Conservation (phyloP, 2,888 invertebrate species). For the Apamea crenata region DNA sequence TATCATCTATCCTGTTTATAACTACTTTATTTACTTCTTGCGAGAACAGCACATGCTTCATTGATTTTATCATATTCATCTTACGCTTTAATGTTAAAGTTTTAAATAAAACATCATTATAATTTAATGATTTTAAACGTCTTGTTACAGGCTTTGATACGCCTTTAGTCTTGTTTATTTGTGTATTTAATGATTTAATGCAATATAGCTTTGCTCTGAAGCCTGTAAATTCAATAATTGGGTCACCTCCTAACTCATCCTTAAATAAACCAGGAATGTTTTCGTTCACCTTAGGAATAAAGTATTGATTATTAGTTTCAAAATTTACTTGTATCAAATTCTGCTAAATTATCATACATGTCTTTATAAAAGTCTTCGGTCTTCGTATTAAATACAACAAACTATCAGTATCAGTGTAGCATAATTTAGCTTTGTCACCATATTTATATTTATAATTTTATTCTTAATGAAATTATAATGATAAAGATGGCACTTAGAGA, state of each 20-base stretch:
- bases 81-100: not conserved
- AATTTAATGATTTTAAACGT: not conserved
- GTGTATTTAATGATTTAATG: not conserved
- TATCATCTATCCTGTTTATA: not conserved
- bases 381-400: not conserved
- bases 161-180: not conserved
- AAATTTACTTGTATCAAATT: too few relatives aligned
- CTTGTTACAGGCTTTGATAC: not conserved
- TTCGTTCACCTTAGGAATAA: too few relatives aligned
- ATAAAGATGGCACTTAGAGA: not conserved
- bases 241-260: not conserved
- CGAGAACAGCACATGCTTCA: not conserved
- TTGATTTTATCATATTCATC: not conserved
- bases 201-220: not conserved
- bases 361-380: too few relatives aligned
- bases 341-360: too few relatives aligned
- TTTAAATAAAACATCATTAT: slow-evolving; percentile 1
- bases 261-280: not conserved
- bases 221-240: too few relatives aligned
- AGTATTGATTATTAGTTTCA: too few relatives aligned
- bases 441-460: too few relatives aligned
- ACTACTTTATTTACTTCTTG: slow-evolving; percentile 9
- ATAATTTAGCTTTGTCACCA: not conserved
- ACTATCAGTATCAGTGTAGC: not conserved
- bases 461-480: not conserved